Evolutionary conservation across 2,888 invertebrate genomes (phyloP), one percentile per base, ranked within the genome.

Genomic region (Oxycera nigricornis): DNA sequence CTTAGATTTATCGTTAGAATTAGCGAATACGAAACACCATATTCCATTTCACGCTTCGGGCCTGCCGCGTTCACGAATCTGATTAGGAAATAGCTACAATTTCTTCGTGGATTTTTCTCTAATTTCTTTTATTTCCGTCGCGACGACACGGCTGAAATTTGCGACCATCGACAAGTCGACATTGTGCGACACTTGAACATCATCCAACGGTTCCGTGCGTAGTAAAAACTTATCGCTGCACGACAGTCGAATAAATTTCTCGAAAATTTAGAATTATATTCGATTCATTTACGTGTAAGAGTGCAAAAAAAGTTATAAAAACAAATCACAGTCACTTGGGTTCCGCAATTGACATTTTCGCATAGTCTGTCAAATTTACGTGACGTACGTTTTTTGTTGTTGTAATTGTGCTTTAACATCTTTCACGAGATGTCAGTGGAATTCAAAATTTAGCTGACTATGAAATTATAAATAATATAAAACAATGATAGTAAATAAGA

Each of bases 1-100:
- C 83, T 82, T 73, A 85, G 76, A 80, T 82, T 83, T 57, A 83
- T 79, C 70, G 85, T 83, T 80, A 84, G 80, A 77, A 85, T 80
- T 46, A 83, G 77, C 70, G 80, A 79, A 76, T 80, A 81, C 76
- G 78, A 79, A 73, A 76, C 74, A 76, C 77, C 78, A 76, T 79
- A 77, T 78, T 79, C 79, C 78, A 79, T 79, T 46, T 7, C 68
- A 35, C 65, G 65, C 9, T 24, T 24, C 20, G 31, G 4, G n/a
- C 17, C n/a, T n/a, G 20, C 20, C 61, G 61, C 30, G 28, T 4
- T 30, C 11, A 61, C 61, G 20, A 28, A 28, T 31, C 20, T 22
- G 14, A 24, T 39, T 62, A 22, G 9, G 30, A 30, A 59, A 59
- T 9, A 26, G 59, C 30, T 14, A 59, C 11, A 59, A 28, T 6